These are phyloP conservation scores for Conomelus anceps DNA, from an alignment of 2,888 invertebrate species.

Conservation along the genomic window DNA sequence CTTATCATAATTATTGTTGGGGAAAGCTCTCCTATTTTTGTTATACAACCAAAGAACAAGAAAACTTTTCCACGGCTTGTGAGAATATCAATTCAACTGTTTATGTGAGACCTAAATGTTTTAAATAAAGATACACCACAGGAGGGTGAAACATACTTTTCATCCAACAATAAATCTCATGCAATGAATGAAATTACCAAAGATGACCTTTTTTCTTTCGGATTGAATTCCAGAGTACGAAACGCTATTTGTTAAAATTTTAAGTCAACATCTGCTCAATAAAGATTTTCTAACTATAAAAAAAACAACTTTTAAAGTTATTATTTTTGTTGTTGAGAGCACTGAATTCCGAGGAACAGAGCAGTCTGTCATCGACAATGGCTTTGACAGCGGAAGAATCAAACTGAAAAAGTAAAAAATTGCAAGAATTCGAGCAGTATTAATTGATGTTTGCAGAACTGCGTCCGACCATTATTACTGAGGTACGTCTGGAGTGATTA, in stretches of 20 bases:
- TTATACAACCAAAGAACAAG: too few relatives aligned
- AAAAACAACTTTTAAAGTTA: neutral
- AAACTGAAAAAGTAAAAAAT: neutral
- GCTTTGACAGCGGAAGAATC: neutral
- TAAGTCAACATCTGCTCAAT: neutral
- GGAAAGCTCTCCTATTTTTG: too few relatives aligned
- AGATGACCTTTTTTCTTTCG: neutral
- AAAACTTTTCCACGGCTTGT: too few relatives aligned
- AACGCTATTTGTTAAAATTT: neutral
- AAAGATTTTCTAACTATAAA: neutral
- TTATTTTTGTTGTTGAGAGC: neutral
- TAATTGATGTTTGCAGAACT: neutral
- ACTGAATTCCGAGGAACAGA: neutral
- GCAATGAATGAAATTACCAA: neutral
- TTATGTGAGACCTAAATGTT: too few relatives aligned
- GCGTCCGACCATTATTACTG: neutral
- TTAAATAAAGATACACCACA: neutral
- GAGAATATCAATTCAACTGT: too few relatives aligned
- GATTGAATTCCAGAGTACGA: neutral
- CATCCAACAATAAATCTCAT: too few relatives aligned
- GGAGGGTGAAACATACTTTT: neutral
- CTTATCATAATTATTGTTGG: too few relatives aligned
- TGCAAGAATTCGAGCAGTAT: neutral
- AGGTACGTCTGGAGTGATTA: neutral
- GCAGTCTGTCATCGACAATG: neutral